phyloP scores from a whole-genome alignment of 2,888 invertebrate genomes.

The Notocelia uddmanniana region DNA sequence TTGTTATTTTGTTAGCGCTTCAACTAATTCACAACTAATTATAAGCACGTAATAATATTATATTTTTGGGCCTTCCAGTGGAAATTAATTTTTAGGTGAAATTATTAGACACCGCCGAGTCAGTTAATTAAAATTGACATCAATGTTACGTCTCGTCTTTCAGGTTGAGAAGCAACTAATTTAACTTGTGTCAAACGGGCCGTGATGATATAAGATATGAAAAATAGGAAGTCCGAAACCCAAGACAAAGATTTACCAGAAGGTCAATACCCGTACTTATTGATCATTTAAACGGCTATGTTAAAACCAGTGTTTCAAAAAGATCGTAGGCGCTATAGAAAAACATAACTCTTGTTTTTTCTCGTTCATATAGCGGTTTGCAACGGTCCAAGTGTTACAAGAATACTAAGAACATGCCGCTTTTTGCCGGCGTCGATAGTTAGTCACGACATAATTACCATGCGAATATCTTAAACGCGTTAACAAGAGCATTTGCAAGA shows the following conservation, averaged over 20 bases:
- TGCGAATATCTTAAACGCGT: slow-evolving; percentile 56
- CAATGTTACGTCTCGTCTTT: slow-evolving; percentile 8
- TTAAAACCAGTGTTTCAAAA: not conserved
- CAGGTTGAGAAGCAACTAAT: no score
- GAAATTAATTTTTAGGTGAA: not conserved
- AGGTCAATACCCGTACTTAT: slow-evolving; percentile 31
- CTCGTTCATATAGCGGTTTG: not conserved
- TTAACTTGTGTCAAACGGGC: no score
- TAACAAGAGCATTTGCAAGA: slow-evolving; percentile 50
- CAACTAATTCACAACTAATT: no score
- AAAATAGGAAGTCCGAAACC: not conserved
- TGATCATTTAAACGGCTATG: slow-evolving; percentile 4
- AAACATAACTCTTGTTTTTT: not conserved
- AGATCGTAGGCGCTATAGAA: slow-evolving; percentile 8
- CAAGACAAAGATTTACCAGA: not conserved
- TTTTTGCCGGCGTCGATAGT: slow-evolving; percentile 22
- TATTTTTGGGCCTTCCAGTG: slow-evolving; percentile 2
- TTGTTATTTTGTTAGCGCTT: no score
- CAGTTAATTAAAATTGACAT: slow-evolving; percentile 22
- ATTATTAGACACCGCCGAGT: not conserved
- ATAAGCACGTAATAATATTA: not conserved
- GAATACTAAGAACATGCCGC: not conserved
- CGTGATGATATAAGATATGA: not conserved
- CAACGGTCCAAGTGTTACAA: not conserved
- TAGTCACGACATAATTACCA: slow-evolving; percentile 52